Evolutionary conservation across 2,113 vertebrate species (phyloP).

Genomic region (Petrocephalus microphthalmus): DNA sequence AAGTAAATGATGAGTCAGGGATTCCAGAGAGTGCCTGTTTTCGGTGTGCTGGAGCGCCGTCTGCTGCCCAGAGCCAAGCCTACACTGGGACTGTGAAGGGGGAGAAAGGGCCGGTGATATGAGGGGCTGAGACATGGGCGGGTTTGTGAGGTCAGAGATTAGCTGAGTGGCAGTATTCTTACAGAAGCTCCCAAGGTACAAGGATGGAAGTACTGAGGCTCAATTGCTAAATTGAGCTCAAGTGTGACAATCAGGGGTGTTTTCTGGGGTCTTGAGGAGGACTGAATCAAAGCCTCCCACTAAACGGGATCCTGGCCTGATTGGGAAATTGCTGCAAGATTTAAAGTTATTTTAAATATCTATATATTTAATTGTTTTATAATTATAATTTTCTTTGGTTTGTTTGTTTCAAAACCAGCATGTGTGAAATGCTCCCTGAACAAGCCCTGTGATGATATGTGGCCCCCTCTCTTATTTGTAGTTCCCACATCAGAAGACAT

Average conservation of each 20-base stretch:
- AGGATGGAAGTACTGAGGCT: background rate
- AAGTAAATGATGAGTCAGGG: background rate
- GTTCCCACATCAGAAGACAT: constrained; percentile 90
- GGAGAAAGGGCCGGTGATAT: background rate
- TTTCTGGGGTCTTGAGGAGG: background rate
- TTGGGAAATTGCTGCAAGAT: background rate
- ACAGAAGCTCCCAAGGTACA: background rate
- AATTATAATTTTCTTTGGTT: background rate
- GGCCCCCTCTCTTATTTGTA: constrained; percentile 43
- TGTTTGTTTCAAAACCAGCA: background rate
- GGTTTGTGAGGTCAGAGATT: background rate
- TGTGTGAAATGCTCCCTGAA: background rate
- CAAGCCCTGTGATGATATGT: background rate
- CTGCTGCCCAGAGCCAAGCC: background rate
- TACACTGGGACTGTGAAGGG: background rate
- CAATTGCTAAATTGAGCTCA: background rate
- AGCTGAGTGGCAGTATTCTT: background rate
- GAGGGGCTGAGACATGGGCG: background rate
- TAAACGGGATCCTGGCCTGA: background rate
- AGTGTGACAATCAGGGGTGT: background rate
- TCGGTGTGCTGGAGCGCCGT: background rate
- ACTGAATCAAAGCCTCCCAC: background rate
- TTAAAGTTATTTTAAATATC: background rate
- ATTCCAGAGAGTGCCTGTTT: background rate
- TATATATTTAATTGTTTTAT: background rate